A percentile compares a stretch with the other conserved stretches of the same genome.
Conservation (phyloP, 2,888 invertebrate species). For the Cephonodes hylas region DNA sequence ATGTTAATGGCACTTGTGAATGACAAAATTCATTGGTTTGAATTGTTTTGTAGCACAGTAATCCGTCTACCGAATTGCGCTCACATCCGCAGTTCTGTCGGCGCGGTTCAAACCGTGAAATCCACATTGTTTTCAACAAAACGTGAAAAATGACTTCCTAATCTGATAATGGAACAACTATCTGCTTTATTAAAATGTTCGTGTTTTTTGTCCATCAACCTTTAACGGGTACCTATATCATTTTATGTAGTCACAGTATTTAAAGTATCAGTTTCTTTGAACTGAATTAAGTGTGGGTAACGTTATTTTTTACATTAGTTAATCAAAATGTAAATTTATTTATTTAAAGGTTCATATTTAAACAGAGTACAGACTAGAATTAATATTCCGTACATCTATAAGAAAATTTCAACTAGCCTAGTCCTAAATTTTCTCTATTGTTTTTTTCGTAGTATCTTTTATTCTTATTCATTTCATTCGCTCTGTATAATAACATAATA, state of each 20-base stretch:
- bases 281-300: too few species aligned
- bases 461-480: too few species aligned
- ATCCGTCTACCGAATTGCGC: constrained; percentile 14
- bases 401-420: too few species aligned
- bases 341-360: too few species aligned
- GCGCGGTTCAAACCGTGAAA: constrained; percentile 38
- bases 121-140: constrained; percentile 45
- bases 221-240: not conserved
- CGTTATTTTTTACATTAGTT: too few species aligned
- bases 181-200: not conserved
- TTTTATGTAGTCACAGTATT: not conserved
- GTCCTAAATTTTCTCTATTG: too few species aligned
- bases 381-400: too few species aligned
- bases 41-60: not conserved
- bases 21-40: not conserved
- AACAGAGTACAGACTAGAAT: too few species aligned
- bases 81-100: constrained; percentile 26
- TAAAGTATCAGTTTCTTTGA: not conserved
- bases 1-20: too few species aligned
- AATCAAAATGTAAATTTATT: too few species aligned
- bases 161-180: constrained; percentile 53
- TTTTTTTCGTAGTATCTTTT: too few species aligned
- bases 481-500: too few species aligned
- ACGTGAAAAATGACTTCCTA: constrained; percentile 63
- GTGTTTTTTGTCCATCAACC: constrained; percentile 2